Base-by-base conservation (phyloP, 1,140 invertebrate species). In the Drosophila cardini region DNA sequence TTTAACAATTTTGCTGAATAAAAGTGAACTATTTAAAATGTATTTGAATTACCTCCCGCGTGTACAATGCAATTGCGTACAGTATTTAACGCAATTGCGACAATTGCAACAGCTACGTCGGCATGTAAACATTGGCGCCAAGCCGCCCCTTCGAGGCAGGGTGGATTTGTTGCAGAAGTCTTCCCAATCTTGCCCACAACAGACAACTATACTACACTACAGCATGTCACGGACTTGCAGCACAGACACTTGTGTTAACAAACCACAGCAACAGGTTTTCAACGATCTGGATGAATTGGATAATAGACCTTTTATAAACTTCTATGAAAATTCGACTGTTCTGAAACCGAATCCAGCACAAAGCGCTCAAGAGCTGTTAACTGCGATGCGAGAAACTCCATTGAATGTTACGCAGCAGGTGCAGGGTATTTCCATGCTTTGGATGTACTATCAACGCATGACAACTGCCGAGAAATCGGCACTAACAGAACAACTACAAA, bases 1-100 rank as follows among this genome's bases (percentile, higher is more conserved):
- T 83, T 87, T 78, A 87, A 87, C 73, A 61, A 10, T 46, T 45
- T 21, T 46, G 45, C 53, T 89, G 60, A 77, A 83, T 87, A 58
- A 72, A 81, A 45, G 2, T 16, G 30, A 26, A 11, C 2, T 5
- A 15, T 2, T n/a, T 2, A 11, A 6, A 15, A 87, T 87, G 83
- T 87, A 77, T 72, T 34, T 80, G 2, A 87, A 67, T 40, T 60
- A 46, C 45, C 46, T 74, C 8, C 68, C 70, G 3, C 76, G 73
- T 7, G 7, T 42, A 0, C 72, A 71, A 64, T 84, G 67, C 70
- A 89, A 83, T 30, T 75, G 45, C 26, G 3, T 80, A 4, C 79
- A 83, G 52, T 80, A 83, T 43, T 45, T 87, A 4, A 8, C 62
- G n/a, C 83, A 82, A 46, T 48, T 76, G 9, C 68, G 72, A 11